These are phyloP conservation scores for Leptinotarsa peninsularis DNA, from an alignment of 2,888 invertebrate species.

Conservation along the genomic window DNA sequence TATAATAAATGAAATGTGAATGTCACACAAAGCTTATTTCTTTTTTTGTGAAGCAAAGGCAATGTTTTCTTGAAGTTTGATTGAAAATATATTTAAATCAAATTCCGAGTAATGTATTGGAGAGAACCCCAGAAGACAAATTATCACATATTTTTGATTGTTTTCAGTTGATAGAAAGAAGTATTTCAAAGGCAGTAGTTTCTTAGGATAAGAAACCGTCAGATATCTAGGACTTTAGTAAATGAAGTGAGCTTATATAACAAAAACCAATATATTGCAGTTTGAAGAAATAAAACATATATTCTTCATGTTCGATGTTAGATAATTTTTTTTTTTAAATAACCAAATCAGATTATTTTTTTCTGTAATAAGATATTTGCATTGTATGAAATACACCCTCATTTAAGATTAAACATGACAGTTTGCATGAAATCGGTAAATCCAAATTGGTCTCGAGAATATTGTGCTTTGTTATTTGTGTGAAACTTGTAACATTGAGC, in stretches of 20 bases:
- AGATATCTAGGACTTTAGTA: too few species aligned
- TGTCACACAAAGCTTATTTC: constrained; percentile 1
- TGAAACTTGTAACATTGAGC: constrained; percentile 1
- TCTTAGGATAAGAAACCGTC: too few species aligned
- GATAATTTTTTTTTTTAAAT: background rate
- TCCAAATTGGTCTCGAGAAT: background rate
- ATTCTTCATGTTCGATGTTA: background rate
- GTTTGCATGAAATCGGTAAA: background rate
- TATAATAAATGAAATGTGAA: background rate
- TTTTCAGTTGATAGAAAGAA: too few species aligned
- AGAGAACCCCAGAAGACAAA: too few species aligned
- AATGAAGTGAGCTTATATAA: too few species aligned
- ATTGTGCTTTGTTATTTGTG: constrained; percentile 6
- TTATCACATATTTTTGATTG: too few species aligned
- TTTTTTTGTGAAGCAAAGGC: background rate
- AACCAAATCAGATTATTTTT: background rate
- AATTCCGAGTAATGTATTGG: too few species aligned
- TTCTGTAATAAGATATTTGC: background rate
- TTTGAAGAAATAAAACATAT: background rate
- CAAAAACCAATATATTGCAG: too few species aligned
- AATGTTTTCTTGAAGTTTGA: too few species aligned
- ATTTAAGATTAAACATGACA: background rate
- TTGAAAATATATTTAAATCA: too few species aligned
- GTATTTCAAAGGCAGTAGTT: too few species aligned
- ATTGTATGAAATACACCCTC: background rate